Percentiles rank a stretch among this genome's conserved stretches.
These are phyloP conservation scores for Clavelina lepadiformis DNA, from an alignment of 23 tunicate species.

Conservation along the genomic window DNA sequence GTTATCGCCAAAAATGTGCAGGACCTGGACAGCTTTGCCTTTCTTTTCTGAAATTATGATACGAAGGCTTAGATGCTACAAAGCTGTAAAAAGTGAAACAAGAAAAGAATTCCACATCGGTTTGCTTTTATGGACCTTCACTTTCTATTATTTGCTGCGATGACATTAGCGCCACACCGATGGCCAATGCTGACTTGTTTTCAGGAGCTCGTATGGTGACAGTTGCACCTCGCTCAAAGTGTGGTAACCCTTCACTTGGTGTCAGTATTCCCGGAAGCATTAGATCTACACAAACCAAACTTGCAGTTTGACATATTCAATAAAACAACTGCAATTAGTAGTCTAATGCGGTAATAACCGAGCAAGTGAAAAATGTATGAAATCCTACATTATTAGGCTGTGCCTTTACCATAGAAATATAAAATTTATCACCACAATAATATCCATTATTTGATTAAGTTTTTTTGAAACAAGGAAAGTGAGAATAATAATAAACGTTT, in stretches of 20 bases:
- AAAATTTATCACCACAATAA: no score
- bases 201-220: constrained; percentile 46
- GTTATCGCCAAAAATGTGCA: constrained; percentile 90
- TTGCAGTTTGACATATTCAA: not conserved
- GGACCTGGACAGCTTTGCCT: constrained; percentile 77
- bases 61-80: no score
- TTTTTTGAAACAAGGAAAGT: no score
- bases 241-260: constrained; percentile 6
- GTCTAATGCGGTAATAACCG: no score
- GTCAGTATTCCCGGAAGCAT: constrained; percentile 80
- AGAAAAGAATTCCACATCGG: no score
- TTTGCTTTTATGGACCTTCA: constrained; percentile 56
- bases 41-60: constrained; percentile 25
- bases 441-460: no score
- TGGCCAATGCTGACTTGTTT: constrained; percentile 40
- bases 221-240: constrained; percentile 29
- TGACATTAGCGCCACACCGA: constrained; percentile 74
- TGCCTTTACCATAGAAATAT: no score
- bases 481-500: no score
- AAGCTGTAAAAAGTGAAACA: no score
- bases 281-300: constrained; percentile 42
- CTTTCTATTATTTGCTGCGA: constrained; percentile 33
- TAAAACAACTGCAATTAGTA: no score
- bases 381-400: no score
- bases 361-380: no score